Conservation (phyloP, 2,113 vertebrate genomes). For the Antechinus flavipes region DNA sequence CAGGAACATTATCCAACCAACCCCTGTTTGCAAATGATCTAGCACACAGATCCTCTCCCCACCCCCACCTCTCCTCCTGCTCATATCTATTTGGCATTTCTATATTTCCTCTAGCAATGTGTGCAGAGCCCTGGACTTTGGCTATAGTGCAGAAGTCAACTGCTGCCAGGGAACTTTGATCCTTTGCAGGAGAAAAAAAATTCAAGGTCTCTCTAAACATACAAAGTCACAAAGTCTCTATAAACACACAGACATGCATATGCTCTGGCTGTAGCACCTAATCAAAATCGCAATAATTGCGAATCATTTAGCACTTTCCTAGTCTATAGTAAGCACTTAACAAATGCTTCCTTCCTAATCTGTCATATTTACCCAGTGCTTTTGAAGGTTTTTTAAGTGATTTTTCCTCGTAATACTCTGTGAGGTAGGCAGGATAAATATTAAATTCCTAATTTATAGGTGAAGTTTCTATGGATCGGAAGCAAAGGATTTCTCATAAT, state of each 20-base stretch:
- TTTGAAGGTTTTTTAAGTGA: background rate
- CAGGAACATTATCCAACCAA: background rate
- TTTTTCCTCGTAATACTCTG: background rate
- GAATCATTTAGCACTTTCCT: too few relatives aligned
- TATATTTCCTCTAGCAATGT: background rate
- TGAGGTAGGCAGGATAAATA: background rate
- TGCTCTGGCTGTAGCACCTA: background rate
- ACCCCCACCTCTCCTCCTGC: background rate
- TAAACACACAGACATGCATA: background rate
- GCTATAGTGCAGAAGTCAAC: background rate
- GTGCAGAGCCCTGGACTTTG: background rate
- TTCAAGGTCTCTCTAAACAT: background rate
- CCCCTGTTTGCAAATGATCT: background rate
- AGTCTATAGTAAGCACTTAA: background rate
- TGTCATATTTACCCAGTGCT: background rate
- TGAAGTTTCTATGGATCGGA: background rate
- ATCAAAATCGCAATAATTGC: background rate
- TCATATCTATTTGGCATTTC: background rate
- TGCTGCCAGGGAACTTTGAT: constrained; percentile 6
- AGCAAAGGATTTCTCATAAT: background rate
- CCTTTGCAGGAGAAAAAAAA: background rate
- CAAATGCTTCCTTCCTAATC: background rate
- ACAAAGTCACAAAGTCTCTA: background rate
- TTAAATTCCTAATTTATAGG: background rate
- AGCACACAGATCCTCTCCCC: background rate